A percentile compares a stretch with the other conserved stretches of the same genome.
phyloP scores from a whole-genome alignment of 2,888 invertebrate species.

The Dolichomitus sp. region DNA sequence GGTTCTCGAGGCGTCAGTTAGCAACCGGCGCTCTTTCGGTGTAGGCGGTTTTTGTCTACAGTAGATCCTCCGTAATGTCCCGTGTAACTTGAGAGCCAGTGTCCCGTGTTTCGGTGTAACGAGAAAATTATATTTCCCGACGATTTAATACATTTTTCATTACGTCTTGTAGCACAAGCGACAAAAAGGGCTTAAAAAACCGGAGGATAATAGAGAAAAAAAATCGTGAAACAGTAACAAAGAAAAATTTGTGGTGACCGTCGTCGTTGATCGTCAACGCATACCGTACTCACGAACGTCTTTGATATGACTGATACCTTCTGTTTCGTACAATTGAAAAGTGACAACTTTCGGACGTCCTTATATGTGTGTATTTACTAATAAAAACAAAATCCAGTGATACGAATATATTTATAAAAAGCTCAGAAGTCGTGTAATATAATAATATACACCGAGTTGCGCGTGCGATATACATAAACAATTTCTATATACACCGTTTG shows the following conservation, averaged over 20 bases:
- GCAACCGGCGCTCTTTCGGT: slow-evolving; percentile 83
- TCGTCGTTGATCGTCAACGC: slow-evolving; percentile 26
- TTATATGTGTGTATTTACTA: background rate
- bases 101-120: slow-evolving; percentile 49
- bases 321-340: slow-evolving; percentile 70
- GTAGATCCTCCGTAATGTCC: slow-evolving; percentile 72
- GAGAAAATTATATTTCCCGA: slow-evolving; percentile 1
- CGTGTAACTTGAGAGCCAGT: slow-evolving; percentile 76
- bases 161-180: background rate
- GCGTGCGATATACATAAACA: slow-evolving; percentile 1
- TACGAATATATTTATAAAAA: slow-evolving; percentile 13
- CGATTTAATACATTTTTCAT: background rate
- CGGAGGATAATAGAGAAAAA: background rate
- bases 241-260: slow-evolving; percentile 1
- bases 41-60: slow-evolving; percentile 66
- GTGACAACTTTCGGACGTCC: slow-evolving; percentile 82
- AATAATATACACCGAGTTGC: background rate
- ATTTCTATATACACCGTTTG: slow-evolving; percentile 18
- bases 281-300: slow-evolving; percentile 61
- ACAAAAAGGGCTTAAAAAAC: background rate
- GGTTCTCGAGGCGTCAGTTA: slow-evolving; percentile 82
- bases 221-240: background rate
- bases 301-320: slow-evolving; percentile 82
- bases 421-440: background rate
- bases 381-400: slow-evolving; percentile 26